phyloP scores from a whole-genome alignment of 2,888 invertebrate species.

The Thereva unica region DNA sequence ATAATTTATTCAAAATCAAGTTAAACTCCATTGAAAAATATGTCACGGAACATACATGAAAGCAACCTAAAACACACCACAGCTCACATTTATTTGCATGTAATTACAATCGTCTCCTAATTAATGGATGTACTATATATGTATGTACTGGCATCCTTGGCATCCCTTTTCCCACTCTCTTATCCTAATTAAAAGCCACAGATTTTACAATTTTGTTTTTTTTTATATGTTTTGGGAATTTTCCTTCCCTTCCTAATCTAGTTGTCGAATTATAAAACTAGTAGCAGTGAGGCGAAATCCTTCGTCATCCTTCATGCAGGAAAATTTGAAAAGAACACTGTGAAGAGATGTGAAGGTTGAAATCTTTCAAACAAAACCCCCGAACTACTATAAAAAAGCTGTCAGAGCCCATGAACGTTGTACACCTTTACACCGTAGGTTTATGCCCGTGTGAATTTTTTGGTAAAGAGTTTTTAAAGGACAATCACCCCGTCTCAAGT shows the following conservation, averaged over 20 bases:
- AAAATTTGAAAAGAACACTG: slow-evolving; percentile 7
- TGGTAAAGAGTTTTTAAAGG: slow-evolving; percentile 12
- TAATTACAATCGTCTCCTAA: no score
- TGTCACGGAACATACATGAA: no score
- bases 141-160: no score
- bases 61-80: no score
- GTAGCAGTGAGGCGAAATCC: not conserved
- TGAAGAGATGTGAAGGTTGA: no score
- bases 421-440: not conserved
- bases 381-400: slow-evolving; percentile 16
- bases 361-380: not conserved
- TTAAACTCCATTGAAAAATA: no score
- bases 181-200: slow-evolving; percentile 29
- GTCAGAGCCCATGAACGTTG: slow-evolving; percentile 19
- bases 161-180: not conserved
- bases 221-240: not conserved
- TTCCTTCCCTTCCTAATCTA: slow-evolving; percentile 12
- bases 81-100: no score
- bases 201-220: slow-evolving; percentile 22
- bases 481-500: slow-evolving; percentile 36
- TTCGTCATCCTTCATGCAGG: not conserved
- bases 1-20: no score
- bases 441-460: not conserved
- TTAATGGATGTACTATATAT: no score
- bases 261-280: slow-evolving; percentile 14